A percentile compares a stretch with the other conserved stretches of the same genome.
phyloP scores from a whole-genome alignment of 2,113 vertebrate genomes.

The Naja naja region DNA sequence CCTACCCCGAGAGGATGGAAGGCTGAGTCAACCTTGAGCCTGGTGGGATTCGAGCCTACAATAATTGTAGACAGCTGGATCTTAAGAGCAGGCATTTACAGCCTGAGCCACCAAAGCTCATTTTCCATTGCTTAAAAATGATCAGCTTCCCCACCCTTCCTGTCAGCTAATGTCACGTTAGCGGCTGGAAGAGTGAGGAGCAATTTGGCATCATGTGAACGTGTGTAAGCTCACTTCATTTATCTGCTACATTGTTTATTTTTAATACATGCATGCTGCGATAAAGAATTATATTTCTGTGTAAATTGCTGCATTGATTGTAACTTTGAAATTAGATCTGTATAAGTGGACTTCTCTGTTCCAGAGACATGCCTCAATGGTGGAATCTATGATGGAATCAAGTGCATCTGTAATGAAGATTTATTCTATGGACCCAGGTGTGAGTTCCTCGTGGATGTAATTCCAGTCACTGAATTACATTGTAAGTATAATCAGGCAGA shows the following conservation, averaged over 20 bases:
- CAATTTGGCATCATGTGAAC: neutral
- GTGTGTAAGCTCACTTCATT: neutral
- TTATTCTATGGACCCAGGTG: neutral
- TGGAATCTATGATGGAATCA: neutral
- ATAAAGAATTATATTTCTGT: neutral
- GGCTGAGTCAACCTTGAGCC: no score
- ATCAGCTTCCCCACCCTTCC: neutral
- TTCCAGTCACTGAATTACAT: no score
- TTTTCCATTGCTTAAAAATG: neutral
- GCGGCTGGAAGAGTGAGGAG: neutral
- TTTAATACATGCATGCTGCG: neutral
- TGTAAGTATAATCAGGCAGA: neutral
- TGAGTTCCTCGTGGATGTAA: neutral
- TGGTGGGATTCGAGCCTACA: no score
- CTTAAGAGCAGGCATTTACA: no score
- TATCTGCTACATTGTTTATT: neutral
- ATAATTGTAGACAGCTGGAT: no score
- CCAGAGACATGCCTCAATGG: neutral
- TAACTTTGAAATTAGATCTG: neutral
- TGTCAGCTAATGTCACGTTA: neutral
- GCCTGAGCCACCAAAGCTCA: no score
- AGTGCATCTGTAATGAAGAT: neutral
- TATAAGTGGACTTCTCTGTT: neutral
- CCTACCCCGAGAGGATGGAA: no score
- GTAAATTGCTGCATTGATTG: neutral